A percentile compares a stretch with the other conserved stretches of the same genome.
These are phyloP conservation scores for Gymnoscopelus braueri DNA, from an alignment of 2,797 vertebrate species.

Conservation along the genomic window DNA sequence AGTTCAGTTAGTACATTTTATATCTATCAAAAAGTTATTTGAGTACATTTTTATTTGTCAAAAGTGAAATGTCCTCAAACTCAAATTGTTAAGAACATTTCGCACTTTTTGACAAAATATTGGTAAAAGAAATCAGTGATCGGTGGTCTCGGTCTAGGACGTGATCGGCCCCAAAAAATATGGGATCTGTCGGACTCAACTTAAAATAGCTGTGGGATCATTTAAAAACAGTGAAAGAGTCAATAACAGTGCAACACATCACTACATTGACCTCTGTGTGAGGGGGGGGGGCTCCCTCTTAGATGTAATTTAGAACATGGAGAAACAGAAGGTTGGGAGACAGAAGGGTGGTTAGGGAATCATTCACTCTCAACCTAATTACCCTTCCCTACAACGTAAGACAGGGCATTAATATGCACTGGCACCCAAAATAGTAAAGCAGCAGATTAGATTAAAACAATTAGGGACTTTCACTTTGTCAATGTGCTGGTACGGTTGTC, in stretches of 20 bases:
- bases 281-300: conserved; percentile 45
- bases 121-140: no score
- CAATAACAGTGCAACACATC: conserved; percentile 28
- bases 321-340: conserved; percentile 83
- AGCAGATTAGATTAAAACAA: conserved; percentile 81
- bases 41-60: no score
- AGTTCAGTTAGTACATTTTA: no score
- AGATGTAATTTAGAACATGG: conserved; percentile 74
- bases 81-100: no score
- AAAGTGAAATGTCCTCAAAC: no score
- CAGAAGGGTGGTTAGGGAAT: conserved; percentile 82
- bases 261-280: conserved; percentile 56
- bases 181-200: not conserved
- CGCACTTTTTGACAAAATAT: no score
- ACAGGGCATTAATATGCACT: conserved; percentile 81
- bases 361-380: conserved; percentile 82
- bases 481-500: conserved; percentile 70
- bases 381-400: conserved; percentile 78
- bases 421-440: conserved; percentile 76
- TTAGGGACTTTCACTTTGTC: conserved; percentile 74
- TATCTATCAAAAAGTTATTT: no score
- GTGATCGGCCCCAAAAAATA: no score
- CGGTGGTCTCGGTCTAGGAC: no score
- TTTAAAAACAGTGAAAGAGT: conserved; percentile 18
- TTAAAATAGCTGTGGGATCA: not conserved